Conservation (phyloP, 1,140 invertebrate genomes). For the Tetragonula clypearis region DNA sequence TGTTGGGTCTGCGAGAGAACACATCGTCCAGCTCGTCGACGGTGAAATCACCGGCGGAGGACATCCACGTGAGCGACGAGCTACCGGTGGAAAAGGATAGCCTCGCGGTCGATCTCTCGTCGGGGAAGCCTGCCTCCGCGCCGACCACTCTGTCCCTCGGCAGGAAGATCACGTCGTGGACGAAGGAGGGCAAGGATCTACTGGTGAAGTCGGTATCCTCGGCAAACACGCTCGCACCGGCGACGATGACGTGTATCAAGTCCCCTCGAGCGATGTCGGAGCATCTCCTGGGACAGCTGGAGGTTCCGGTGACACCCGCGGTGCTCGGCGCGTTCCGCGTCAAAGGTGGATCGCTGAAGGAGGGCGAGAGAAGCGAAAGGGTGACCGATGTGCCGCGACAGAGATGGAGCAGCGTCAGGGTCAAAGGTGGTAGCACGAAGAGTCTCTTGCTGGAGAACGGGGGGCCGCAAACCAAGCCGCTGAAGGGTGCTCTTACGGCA, state of each 20-base stretch:
- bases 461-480: constrained; percentile 70
- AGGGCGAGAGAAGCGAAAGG: constrained; percentile 68
- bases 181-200: constrained; percentile 71
- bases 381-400: constrained; percentile 72
- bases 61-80: constrained; percentile 38
- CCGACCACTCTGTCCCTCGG: constrained; percentile 65
- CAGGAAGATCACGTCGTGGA: constrained; percentile 65
- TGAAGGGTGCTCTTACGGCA: constrained; percentile 74
- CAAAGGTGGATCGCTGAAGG: constrained; percentile 74
- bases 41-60: constrained; percentile 45
- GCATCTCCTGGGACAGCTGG: constrained; percentile 78
- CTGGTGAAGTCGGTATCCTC: constrained; percentile 76
- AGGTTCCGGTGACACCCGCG: constrained; percentile 65
- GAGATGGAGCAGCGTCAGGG: constrained; percentile 79
- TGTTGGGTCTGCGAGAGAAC: constrained; percentile 21
- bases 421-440: constrained; percentile 79
- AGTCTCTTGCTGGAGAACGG: constrained; percentile 79
- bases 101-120: constrained; percentile 6
- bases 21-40: constrained; percentile 34
- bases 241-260: constrained; percentile 80
- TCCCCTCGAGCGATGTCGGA: constrained; percentile 80
- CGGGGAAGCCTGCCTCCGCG: constrained; percentile 52
- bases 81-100: constrained; percentile 27
- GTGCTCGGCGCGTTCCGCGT: constrained; percentile 69
- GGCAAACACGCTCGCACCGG: constrained; percentile 76